These are phyloP conservation scores for Odontamblyopus lacepedii DNA, from an alignment of 2,797 vertebrate genomes.

Conservation along the genomic window DNA sequence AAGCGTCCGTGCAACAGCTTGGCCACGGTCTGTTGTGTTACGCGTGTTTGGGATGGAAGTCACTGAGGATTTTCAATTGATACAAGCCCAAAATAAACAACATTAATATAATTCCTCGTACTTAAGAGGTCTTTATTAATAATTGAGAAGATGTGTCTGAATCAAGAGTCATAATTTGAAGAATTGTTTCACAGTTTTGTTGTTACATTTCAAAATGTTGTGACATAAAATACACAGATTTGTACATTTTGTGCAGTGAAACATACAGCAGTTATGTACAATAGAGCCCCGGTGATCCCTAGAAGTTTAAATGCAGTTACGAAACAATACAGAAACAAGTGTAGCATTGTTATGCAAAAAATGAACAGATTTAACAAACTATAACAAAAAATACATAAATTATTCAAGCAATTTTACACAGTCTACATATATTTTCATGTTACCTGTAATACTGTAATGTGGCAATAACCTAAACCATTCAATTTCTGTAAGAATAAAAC, in stretches of 20 bases:
- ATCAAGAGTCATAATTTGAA: slow-evolving; percentile 36
- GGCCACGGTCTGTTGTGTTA: slow-evolving; percentile 3
- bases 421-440: not conserved
- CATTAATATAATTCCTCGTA: slow-evolving; percentile 25
- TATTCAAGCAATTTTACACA: not conserved
- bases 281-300: slow-evolving; percentile 10
- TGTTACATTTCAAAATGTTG: slow-evolving; percentile 32
- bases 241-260: slow-evolving; percentile 27
- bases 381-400: not conserved
- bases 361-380: not conserved
- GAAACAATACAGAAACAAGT: not conserved
- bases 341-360: not conserved
- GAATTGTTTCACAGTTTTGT: slow-evolving; percentile 22
- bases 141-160: slow-evolving; percentile 36
- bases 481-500: not conserved
- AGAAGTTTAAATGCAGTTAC: not conserved
- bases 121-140: slow-evolving; percentile 62
- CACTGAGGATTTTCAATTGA: not conserved
- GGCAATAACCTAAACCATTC: not conserved
- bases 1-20: slow-evolving; percentile 13
- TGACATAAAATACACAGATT: slow-evolving; percentile 35
- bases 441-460: not conserved
- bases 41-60: not conserved
- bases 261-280: slow-evolving; percentile 29
- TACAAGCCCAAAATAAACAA: slow-evolving; percentile 31